Evolutionary conservation across 2,113 vertebrate species (phyloP).

Genomic region (Orthonyx spaldingii): DNA sequence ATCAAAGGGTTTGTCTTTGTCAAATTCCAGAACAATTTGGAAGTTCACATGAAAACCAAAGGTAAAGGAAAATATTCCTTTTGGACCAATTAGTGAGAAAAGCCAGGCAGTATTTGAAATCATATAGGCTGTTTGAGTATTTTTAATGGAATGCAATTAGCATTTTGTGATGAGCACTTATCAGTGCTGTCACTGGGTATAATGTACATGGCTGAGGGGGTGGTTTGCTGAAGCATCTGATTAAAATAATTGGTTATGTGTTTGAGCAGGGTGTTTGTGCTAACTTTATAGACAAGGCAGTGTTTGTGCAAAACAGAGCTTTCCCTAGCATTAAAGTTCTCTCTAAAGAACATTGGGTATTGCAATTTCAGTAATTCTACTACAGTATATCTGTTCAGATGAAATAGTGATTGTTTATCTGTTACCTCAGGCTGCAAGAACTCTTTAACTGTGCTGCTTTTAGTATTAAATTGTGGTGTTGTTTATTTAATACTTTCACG

Average conservation of each 20-base stretch:
- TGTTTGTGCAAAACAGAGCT: background rate
- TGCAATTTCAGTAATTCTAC: background rate
- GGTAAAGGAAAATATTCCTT: slow-evolving; percentile 12
- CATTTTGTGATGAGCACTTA: background rate
- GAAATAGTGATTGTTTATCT: background rate
- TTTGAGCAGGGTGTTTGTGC: background rate
- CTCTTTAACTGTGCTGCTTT: background rate
- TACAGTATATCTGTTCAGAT: background rate
- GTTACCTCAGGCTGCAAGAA: background rate
- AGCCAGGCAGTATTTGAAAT: background rate
- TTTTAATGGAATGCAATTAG: slow-evolving; percentile 7
- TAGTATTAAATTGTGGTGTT: background rate
- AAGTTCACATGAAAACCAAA: background rate
- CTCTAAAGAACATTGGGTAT: background rate
- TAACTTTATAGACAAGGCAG: background rate
- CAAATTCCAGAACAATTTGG: slow-evolving; percentile 26
- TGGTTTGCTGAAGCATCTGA: background rate
- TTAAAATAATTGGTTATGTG: slow-evolving; percentile 17
- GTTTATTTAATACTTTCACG: background rate
- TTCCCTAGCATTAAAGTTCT: background rate
- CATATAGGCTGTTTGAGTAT: background rate
- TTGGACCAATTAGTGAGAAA: background rate
- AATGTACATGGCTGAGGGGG: background rate
- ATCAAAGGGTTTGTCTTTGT: slow-evolving; percentile 62
- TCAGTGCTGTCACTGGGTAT: background rate